Evolutionary conservation across 2,113 vertebrate genomes (phyloP).

Genomic region (Podocnemis expansa): DNA sequence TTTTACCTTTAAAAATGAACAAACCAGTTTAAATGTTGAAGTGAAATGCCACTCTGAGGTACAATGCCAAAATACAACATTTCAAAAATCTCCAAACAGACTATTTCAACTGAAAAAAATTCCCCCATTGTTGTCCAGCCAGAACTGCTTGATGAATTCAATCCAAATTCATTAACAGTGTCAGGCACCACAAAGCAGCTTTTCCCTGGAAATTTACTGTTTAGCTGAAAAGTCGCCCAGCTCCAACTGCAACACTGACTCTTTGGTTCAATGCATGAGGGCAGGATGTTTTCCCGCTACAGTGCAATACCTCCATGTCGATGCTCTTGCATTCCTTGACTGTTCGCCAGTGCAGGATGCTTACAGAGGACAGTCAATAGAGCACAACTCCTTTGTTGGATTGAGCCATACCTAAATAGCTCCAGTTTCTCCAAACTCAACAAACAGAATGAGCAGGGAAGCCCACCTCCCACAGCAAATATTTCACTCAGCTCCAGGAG

Average conservation of each 20-base stretch:
- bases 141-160: too few species aligned
- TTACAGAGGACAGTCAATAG: background rate
- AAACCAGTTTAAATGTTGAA: background rate
- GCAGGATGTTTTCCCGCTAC: background rate
- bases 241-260: background rate
- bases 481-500: background rate
- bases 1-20: background rate
- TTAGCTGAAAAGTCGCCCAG: too few species aligned
- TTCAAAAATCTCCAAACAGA: background rate
- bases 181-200: too few species aligned
- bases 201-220: too few species aligned
- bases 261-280: background rate
- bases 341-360: background rate
- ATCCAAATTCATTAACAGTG: too few species aligned
- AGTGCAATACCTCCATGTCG: background rate
- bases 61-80: background rate
- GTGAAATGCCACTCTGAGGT: background rate
- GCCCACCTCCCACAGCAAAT: background rate
- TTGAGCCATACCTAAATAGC: background rate
- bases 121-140: too few species aligned
- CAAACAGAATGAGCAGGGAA: background rate
- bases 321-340: background rate
- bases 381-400: background rate
- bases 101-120: background rate
- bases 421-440: background rate